Conservation (phyloP, 2,888 invertebrate species). For the Rhorus exstirpatorius region DNA sequence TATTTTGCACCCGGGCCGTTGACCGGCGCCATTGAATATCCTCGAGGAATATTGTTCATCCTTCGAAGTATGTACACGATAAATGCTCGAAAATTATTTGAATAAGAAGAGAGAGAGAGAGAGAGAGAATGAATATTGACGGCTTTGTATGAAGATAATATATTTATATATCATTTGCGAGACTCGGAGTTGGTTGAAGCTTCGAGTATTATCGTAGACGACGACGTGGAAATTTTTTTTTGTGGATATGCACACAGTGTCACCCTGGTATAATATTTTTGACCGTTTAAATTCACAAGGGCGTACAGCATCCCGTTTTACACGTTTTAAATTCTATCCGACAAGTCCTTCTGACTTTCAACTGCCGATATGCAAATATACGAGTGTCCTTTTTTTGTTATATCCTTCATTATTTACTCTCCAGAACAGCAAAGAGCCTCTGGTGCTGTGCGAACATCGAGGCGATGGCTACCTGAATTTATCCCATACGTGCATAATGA, state of each 20-base stretch:
- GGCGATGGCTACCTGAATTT: constrained; percentile 1
- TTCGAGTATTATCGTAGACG: constrained; percentile 24
- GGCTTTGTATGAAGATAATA: too few species aligned
- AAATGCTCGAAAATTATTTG: constrained; percentile 6
- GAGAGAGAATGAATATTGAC: neutral
- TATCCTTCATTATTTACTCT: too few species aligned
- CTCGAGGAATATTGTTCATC: constrained; percentile 7
- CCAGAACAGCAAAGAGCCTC: too few species aligned
- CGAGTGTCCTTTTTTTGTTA: constrained; percentile 1
- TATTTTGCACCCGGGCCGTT: constrained; percentile 1
- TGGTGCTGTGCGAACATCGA: too few species aligned
- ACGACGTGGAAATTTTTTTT: neutral
- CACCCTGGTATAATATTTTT: neutral
- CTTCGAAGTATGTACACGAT: constrained; percentile 15
- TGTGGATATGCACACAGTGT: neutral
- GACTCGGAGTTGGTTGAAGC: neutral
- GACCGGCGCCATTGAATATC: neutral
- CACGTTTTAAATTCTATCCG: neutral
- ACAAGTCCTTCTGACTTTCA: neutral
- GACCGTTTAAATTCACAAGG: neutral
- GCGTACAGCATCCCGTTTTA: neutral
- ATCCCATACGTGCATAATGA: neutral
- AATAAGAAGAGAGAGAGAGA: neutral
- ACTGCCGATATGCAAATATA: neutral
- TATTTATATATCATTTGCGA: neutral